These are phyloP conservation scores for Drosophila basisetae DNA, from an alignment of 2,888 invertebrate genomes.

Conservation along the genomic window DNA sequence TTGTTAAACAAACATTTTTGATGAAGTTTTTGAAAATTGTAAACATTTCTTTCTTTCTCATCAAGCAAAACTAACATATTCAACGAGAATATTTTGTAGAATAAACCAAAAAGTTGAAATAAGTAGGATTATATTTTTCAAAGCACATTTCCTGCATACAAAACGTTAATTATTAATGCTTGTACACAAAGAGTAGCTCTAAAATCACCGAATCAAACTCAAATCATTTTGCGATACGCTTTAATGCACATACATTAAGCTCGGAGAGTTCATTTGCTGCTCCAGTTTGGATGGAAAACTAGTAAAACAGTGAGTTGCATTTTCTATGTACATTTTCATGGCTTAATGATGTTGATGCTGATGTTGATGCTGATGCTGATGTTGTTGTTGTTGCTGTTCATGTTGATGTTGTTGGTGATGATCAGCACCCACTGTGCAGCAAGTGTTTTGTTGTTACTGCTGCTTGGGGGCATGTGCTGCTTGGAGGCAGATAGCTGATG, in stretches of 20 bases:
- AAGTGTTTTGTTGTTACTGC: slow-evolving; percentile 58
- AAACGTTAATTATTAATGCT: neutral
- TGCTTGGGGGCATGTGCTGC: slow-evolving; percentile 5
- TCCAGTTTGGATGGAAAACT: slow-evolving; percentile 33
- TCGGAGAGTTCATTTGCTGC: slow-evolving; percentile 24
- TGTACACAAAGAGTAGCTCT: neutral
- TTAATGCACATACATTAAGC: slow-evolving; percentile 26
- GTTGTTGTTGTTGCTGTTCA: slow-evolving; percentile 25
- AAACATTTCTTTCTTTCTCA: neutral
- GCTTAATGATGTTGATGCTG: slow-evolving; percentile 34
- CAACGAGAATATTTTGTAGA: neutral
- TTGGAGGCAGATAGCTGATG: slow-evolving; percentile 20
- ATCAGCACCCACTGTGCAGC: slow-evolving; percentile 33
- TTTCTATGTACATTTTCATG: slow-evolving; percentile 24
- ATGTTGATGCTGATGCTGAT: slow-evolving; percentile 19
- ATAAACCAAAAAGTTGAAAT: neutral
- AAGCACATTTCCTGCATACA: neutral
- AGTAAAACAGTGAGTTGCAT: slow-evolving; percentile 34
- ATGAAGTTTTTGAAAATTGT: neutral
- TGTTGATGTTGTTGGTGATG: slow-evolving; percentile 22
- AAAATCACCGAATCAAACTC: neutral
- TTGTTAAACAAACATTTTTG: neutral
- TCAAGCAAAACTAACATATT: too few species aligned
- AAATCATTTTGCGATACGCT: slow-evolving; percentile 27
- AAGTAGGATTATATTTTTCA: neutral